Evolutionary conservation across 2,113 vertebrate genomes (phyloP), one percentile per base, ranked within the genome.

Genomic region (Hippocampus zosterae): DNA sequence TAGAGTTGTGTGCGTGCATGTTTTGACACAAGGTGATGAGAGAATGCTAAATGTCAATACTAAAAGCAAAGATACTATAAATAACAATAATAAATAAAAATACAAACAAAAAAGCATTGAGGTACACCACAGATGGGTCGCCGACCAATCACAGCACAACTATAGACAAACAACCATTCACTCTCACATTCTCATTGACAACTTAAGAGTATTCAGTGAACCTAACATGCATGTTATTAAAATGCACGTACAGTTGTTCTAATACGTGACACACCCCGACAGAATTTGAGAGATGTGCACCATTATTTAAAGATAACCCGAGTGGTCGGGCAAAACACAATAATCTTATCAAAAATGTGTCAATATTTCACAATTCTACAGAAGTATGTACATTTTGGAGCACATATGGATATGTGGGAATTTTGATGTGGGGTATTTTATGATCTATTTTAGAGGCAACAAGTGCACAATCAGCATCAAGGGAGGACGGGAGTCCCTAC

Each of bases 1-100:
- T 53, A 41, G 55, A 52, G 74, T 71, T 27, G 63, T 21, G 13
- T 40, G 11, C 67, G 25, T 25, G 41, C 21, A 57, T 27, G 57
- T 6, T 48, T 23, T 21, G 42, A 19, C 33, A 50, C 19, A 50
- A 18, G 79, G 65, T 13, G 15, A 21, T 18, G 18, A 50, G 18
- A 18, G 16, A 50, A 50, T 19, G 5, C 48, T 19, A 50, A 50
- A 8, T 1, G 15, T 1, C 46, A 41, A 41, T n/a, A 12, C 3
- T 41, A 4, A 41, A n/a, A 61, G 18, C 33, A 37, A 5, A 37
- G 6, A 37, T 37, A 37, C 33, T 37, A 6, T 37, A 37, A 37
- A 37, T 37, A 37, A 37, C 33, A 37, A 37, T 6, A 37, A 37
- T 37, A 37, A 37, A 37, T 37, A 5, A 37, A 37, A 37, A 37